Percentiles rank a stretch among this genome's conserved stretches.
Conservation (phyloP, 2,113 vertebrate genomes). For the Anser cygnoides region DNA sequence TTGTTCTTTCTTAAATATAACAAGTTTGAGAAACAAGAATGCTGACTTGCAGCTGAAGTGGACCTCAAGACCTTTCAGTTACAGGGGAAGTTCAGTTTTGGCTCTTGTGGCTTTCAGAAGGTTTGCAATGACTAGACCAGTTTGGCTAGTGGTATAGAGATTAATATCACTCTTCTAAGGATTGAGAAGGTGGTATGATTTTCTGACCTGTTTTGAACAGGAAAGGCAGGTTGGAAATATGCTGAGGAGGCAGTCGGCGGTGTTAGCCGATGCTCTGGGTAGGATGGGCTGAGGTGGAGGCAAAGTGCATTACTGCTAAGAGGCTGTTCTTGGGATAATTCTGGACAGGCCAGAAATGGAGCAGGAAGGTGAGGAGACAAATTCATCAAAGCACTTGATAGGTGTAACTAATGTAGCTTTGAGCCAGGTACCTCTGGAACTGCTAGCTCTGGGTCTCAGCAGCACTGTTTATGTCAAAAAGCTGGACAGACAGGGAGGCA, state of each 20-base stretch:
- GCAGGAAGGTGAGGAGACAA: neutral
- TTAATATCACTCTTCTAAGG: neutral
- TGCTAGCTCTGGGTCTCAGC: accelerated
- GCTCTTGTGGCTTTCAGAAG: neutral
- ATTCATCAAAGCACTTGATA: accelerated
- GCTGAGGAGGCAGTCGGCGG: neutral
- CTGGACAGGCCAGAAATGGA: neutral
- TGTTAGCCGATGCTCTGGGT: neutral
- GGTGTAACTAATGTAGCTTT: neutral
- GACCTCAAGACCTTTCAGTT: neutral
- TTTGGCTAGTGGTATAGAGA: neutral
- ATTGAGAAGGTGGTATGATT: neutral
- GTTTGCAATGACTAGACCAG: neutral
- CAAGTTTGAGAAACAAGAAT: accelerated
- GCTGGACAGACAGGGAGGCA: neutral
- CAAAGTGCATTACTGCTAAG: neutral
- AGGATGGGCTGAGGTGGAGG: neutral
- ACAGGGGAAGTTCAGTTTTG: neutral
- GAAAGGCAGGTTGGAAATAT: neutral
- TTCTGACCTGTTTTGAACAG: neutral
- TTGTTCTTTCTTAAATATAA: neutral
- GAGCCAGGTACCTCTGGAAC: neutral
- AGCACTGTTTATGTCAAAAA: accelerated
- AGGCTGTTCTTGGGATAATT: neutral
- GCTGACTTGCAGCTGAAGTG: accelerated